Base-by-base conservation (phyloP, 37 sponge, comb jelly and placozoan genomes). In the Bolinopsis microptera region DNA sequence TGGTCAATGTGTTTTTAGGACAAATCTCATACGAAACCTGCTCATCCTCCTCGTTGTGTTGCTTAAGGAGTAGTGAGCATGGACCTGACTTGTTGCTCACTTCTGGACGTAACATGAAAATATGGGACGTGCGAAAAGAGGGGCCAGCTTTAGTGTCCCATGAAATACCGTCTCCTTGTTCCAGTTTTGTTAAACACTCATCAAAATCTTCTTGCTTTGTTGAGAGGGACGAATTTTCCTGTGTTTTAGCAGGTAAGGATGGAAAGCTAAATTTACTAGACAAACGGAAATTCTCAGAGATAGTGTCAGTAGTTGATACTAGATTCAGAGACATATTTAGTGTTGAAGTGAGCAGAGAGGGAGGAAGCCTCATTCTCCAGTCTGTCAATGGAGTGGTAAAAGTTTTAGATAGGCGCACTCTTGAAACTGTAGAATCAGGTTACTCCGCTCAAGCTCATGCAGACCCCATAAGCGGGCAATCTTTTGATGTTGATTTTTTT, bases 251-350 rank as follows among this genome's bases (percentile, higher is more conserved):
- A 0, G 35, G 24, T 26, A 86, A 86, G 24, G 90, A 86, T 3
- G 90, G 41, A n/a, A 3, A 28, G 0, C 18, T 28, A 27, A 25
- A 39, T n/a, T 39, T 22, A 13, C 27, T 41, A 24, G 90, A 86
- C 61, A 18, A 30, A 1, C 34, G 90, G 61, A 41, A 41, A n/a
- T 23, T 39, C 35, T 3, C 40, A 24, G 90, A 41, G 27, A 5
- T 8, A 22, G 8, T 26, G 16, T n/a, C 8, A 24, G 23, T 24
- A 38, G 24, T 18, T 24, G 28, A 86, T 0, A 40, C 41, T 13
- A 86, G 48, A 41, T 86, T 86, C 61, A 86, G 26, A 39, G n/a
- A 39, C 61, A 40, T 86, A 33, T 86, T 86, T 48, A 86, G 90
- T 40, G 26, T 86, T 9, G 41, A 77, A 35, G 21, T 13, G 2